Conservation (phyloP, 2,113 vertebrate genomes). For the Apteryx owenii region DNA sequence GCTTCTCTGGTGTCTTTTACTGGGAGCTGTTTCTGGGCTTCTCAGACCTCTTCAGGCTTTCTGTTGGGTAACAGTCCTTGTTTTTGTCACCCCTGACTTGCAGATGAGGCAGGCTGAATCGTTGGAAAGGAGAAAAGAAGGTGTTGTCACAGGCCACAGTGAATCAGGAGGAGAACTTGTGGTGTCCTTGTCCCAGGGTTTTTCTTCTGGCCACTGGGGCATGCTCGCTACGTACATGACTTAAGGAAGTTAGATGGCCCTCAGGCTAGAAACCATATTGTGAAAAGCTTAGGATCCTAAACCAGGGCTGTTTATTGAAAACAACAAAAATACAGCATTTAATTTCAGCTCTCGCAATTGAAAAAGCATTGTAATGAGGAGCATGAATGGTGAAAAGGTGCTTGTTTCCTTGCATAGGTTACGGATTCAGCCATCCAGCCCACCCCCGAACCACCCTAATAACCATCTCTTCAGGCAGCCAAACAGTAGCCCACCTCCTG, state of each 20-base stretch:
- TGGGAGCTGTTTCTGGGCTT: not conserved
- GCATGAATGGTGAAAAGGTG: not conserved
- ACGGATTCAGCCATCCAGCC: slow-evolving; percentile 96
- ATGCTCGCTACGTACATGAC: fast-evolving
- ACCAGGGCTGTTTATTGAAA: not conserved
- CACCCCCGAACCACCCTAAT: slow-evolving; percentile 94
- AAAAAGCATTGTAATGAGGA: not conserved
- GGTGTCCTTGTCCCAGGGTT: not conserved
- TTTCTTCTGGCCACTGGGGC: not conserved
- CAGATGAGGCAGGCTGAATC: not conserved
- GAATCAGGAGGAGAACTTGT: not conserved
- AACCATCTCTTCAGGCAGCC: slow-evolving; percentile 97
- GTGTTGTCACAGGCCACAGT: not conserved
- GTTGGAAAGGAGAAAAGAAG: fast-evolving
- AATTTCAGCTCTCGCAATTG: not conserved
- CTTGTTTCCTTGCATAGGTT: slow-evolving; percentile 82
- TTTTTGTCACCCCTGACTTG: not conserved
- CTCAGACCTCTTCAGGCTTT: not conserved
- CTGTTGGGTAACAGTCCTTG: not conserved
- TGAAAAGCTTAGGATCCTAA: not conserved
- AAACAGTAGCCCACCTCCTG: slow-evolving; percentile 92
- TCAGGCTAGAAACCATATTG: not conserved
- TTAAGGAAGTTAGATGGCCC: not conserved
- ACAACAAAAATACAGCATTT: fast-evolving
- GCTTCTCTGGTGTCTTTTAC: not conserved